A percentile compares a stretch with the other conserved stretches of the same genome.
These are phyloP conservation scores for Illadopsis cleaveri DNA, from an alignment of 2,113 vertebrate species.

Conservation along the genomic window DNA sequence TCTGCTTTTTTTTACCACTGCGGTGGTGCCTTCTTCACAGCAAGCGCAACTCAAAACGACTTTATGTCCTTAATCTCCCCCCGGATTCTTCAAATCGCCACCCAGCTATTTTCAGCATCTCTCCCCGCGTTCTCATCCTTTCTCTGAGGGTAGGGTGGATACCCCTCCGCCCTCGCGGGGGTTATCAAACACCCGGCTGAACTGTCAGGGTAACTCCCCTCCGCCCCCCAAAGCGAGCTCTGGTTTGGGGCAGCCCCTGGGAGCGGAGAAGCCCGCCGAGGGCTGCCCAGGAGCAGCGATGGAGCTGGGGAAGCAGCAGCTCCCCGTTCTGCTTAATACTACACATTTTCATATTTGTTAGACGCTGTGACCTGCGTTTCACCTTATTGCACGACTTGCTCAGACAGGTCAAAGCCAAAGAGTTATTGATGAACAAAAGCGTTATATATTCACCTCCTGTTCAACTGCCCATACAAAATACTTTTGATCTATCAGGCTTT, in stretches of 20 bases:
- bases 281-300: not conserved
- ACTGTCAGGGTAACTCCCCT: not conserved
- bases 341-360: conserved; percentile 88
- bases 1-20: not conserved
- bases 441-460: conserved; percentile 91
- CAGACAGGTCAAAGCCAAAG: conserved; percentile 98
- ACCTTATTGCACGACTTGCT: conserved; percentile 89
- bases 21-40: not conserved
- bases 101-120: not conserved
- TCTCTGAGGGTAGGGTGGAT: not conserved
- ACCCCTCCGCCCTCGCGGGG: not conserved
- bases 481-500: conserved; percentile 80
- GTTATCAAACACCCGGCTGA: not conserved
- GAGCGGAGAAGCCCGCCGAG: not conserved
- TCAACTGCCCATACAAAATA: conserved; percentile 76
- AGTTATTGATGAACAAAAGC: conserved; percentile 94
- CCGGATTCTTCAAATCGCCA: not conserved
- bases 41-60: conserved; percentile 35
- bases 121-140: not conserved
- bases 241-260: not conserved
- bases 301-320: not conserved
- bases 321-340: conserved; percentile 27
- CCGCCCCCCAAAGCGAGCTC: not conserved
- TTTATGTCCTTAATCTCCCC: not conserved
- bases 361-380: conserved; percentile 98